Conservation (phyloP, 2,113 vertebrate genomes). For the Pagrus major region DNA sequence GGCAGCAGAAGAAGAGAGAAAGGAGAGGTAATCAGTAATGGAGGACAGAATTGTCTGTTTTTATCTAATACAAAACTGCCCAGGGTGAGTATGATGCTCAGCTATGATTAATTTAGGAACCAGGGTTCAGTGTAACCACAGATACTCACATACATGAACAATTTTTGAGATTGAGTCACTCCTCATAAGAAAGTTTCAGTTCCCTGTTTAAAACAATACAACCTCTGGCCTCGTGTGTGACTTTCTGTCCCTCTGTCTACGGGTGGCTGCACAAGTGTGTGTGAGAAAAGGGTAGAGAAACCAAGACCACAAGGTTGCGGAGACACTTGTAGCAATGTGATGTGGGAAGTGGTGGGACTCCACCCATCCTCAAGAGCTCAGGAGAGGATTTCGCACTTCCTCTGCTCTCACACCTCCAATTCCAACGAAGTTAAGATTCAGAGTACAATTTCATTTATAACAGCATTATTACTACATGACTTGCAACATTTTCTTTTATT, state of each 20-base stretch:
- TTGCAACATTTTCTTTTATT: background rate
- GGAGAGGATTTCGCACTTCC: slow-evolving; percentile 64
- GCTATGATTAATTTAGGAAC: slow-evolving; percentile 19
- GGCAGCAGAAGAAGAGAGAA: background rate
- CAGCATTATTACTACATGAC: background rate
- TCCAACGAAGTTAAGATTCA: background rate
- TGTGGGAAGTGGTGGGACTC: slow-evolving; percentile 62
- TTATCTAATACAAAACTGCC: background rate
- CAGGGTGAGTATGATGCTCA: slow-evolving; percentile 11
- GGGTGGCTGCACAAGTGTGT: background rate
- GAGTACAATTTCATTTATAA: background rate
- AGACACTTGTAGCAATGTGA: background rate
- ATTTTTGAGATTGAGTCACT: background rate
- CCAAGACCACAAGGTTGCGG: slow-evolving; percentile 17
- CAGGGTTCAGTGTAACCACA: slow-evolving; percentile 6
- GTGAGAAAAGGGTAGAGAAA: slow-evolving; percentile 52
- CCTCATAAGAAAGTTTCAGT: background rate
- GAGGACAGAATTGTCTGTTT: background rate
- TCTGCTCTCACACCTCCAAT: slow-evolving; percentile 10
- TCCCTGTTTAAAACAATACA: slow-evolving; percentile 1
- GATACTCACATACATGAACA: background rate
- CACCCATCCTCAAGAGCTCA: slow-evolving; percentile 60
- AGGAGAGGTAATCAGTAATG: background rate
- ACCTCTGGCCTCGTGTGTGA: background rate
- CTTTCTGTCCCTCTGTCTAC: background rate